Percentiles rank a stretch among this genome's conserved stretches.
These are phyloP conservation scores for Lytechinus pictus DNA, from an alignment of 35 echinoderm and acorn worm genomes.

Conservation along the genomic window DNA sequence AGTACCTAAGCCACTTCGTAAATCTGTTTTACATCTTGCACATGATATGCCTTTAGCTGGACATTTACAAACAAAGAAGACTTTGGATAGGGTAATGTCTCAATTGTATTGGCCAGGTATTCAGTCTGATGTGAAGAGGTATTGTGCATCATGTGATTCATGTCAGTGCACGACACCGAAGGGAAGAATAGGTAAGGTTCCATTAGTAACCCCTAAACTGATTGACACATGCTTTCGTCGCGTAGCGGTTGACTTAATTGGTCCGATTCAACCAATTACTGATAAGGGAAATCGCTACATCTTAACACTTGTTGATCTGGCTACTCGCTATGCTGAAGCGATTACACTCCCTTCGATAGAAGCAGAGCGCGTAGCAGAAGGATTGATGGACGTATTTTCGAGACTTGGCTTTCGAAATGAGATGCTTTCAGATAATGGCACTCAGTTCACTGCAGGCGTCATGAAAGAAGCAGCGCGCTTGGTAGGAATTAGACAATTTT, in stretches of 20 bases:
- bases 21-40: slow-evolving; percentile 55
- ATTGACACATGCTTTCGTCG: slow-evolving; percentile 66
- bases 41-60: slow-evolving; percentile 66
- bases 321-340: slow-evolving; percentile 74
- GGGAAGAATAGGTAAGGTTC: slow-evolving; percentile 47
- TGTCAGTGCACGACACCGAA: slow-evolving; percentile 59
- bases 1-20: slow-evolving; percentile 58
- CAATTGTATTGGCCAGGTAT: slow-evolving; percentile 64
- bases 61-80: slow-evolving; percentile 62
- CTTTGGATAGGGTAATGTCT: background rate
- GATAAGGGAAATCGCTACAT: slow-evolving; percentile 71
- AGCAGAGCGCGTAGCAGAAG: slow-evolving; percentile 58
- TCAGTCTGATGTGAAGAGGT: slow-evolving; percentile 55
- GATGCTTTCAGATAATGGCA: slow-evolving; percentile 43
- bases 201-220: slow-evolving; percentile 51
- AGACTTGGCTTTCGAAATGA: slow-evolving; percentile 50
- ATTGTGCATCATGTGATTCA: too few relatives aligned
- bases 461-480: slow-evolving; percentile 44
- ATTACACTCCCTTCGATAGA: slow-evolving; percentile 54
- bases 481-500: slow-evolving; percentile 49
- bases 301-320: slow-evolving; percentile 63
- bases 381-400: slow-evolving; percentile 50
- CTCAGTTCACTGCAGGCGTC: slow-evolving; percentile 35
- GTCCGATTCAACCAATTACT: slow-evolving; percentile 53
- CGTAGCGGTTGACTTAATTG: slow-evolving; percentile 62